Percentiles rank a stretch among this genome's conserved stretches.
These are phyloP conservation scores for Holocentrus rufus DNA, from an alignment of 2,797 vertebrate species.

Conservation along the genomic window DNA sequence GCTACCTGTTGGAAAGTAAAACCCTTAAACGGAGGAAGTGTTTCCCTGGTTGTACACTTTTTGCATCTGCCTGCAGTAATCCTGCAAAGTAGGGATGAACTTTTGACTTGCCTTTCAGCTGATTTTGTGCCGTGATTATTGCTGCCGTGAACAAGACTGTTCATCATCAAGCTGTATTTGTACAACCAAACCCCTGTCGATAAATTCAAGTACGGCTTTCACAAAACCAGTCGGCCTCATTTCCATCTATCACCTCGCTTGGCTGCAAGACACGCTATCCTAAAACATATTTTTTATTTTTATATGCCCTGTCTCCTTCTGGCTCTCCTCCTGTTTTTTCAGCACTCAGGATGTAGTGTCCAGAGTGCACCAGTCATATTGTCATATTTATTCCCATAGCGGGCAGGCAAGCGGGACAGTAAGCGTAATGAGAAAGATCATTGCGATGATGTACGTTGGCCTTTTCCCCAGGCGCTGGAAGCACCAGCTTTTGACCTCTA, in stretches of 20 bases:
- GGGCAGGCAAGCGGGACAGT: constrained; percentile 32
- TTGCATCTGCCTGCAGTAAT: constrained; percentile 8
- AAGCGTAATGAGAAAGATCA: constrained; percentile 55
- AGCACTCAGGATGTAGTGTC: constrained; percentile 3
- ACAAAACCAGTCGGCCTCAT: background rate
- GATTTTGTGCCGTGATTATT: background rate
- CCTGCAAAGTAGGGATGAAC: background rate
- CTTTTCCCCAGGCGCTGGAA: constrained; percentile 10
- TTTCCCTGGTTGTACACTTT: background rate
- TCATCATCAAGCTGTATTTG: constrained; percentile 17
- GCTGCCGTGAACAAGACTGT: background rate
- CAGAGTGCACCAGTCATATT: constrained; percentile 10
- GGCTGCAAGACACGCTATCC: constrained; percentile 18
- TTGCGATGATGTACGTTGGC: constrained; percentile 40
- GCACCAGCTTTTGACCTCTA: constrained; percentile 44
- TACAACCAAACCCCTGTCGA: constrained; percentile 23
- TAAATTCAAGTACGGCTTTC: constrained; percentile 36
- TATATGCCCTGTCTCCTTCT: background rate
- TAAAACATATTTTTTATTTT: constrained; percentile 30
- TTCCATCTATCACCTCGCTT: constrained; percentile 40
- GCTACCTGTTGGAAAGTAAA: background rate
- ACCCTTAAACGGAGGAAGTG: background rate
- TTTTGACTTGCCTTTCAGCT: background rate
- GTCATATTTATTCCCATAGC: constrained; percentile 42
- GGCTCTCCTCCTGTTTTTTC: background rate